Percentiles rank a stretch among this genome's conserved stretches.
Evolutionary conservation across 92 coral and sea anemone genomes (phyloP).

Genomic region (Meandrina meandrites): DNA sequence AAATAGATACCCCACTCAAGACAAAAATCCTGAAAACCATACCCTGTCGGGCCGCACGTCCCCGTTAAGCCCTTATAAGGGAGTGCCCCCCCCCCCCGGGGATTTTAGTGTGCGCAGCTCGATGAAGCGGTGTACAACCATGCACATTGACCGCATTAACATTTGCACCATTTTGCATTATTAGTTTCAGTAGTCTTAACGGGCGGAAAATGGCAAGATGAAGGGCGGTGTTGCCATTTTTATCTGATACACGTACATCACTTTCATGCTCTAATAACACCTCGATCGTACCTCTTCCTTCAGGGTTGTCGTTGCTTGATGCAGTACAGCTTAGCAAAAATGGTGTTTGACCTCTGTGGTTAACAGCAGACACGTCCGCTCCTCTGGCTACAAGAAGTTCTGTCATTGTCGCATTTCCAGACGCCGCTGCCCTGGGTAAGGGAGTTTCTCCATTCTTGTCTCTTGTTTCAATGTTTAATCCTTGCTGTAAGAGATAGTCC

Average conservation of each 20-base stretch:
- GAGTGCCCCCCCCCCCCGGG: no score
- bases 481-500: slow-evolving; percentile 1
- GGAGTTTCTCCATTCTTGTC: slow-evolving; percentile 52
- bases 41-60: no score
- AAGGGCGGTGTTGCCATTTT: not conserved
- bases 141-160: slow-evolving; percentile 3
- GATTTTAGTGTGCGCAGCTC: not conserved
- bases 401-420: slow-evolving; percentile 34
- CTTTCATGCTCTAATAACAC: not conserved
- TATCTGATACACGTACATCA: not conserved
- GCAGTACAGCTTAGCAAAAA: slow-evolving; percentile 26
- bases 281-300: no score
- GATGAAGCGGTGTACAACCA: not conserved
- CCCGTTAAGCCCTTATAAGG: no score
- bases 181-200: not conserved
- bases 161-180: not conserved
- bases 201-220: not conserved
- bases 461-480: slow-evolving; percentile 18
- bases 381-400: slow-evolving; percentile 47
- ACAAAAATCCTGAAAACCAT: no score
- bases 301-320: not conserved
- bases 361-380: slow-evolving; percentile 52
- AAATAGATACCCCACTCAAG: no score
- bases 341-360: slow-evolving; percentile 48
- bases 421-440: slow-evolving; percentile 62